These are phyloP conservation scores for Melanostigma gelatinosum DNA, from an alignment of 2,113 vertebrate genomes.

Conservation along the genomic window DNA sequence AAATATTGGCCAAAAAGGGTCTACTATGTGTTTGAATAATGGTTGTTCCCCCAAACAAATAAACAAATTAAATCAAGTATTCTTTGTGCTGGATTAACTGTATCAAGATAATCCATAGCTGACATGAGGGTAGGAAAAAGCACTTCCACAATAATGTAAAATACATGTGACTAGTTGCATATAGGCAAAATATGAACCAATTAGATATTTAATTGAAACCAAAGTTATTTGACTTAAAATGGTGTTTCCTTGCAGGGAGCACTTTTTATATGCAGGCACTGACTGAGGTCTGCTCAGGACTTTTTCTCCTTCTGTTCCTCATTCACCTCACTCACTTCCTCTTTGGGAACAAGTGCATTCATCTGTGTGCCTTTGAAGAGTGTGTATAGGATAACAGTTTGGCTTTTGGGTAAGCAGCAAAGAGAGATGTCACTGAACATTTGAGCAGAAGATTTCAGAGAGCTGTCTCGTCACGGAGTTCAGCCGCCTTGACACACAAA, in stretches of 20 bases:
- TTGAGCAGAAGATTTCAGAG: conserved; percentile 34
- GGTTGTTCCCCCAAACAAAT: neutral
- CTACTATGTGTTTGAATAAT: neutral
- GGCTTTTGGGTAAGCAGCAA: conserved; percentile 35
- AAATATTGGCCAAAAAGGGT: neutral
- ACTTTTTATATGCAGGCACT: neutral
- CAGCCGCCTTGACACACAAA: conserved; percentile 25
- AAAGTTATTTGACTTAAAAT: neutral
- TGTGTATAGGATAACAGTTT: conserved; percentile 29
- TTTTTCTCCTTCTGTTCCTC: neutral
- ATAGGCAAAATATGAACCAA: neutral
- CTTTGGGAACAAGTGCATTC: neutral
- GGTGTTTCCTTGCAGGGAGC: neutral
- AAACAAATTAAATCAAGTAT: neutral
- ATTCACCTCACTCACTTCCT: conserved; percentile 30
- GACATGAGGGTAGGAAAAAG: neutral
- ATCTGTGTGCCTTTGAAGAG: conserved; percentile 35
- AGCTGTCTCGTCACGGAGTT: conserved; percentile 50
- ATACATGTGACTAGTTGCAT: neutral
- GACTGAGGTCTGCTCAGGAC: neutral
- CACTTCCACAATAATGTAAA: neutral
- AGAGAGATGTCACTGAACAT: conserved; percentile 54
- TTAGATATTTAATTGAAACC: neutral
- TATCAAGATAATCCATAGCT: neutral
- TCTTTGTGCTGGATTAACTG: neutral